A percentile compares a stretch with the other conserved stretches of the same genome.
Conservation (phyloP, 2,113 vertebrate species). For the Chinchilla lanigera region DNA sequence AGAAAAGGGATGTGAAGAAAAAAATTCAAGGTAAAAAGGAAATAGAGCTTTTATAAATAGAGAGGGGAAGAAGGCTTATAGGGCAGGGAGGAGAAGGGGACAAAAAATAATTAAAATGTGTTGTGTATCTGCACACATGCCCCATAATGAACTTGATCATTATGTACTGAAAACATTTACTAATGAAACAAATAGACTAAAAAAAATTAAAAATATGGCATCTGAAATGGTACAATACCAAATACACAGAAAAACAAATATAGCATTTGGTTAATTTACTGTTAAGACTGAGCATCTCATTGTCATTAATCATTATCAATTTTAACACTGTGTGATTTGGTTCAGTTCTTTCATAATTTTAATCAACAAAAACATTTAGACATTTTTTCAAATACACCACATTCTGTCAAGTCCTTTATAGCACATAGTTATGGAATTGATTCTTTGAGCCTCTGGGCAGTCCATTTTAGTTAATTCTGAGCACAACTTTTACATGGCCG, state of each 20-base stretch:
- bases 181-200: neutral
- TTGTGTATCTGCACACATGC: neutral
- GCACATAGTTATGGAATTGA: neutral
- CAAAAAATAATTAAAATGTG: neutral
- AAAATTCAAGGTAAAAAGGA: neutral
- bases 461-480: constrained; percentile 24
- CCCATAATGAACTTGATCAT: neutral
- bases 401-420: constrained; percentile 6
- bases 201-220: neutral
- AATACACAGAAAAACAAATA: neutral
- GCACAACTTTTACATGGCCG: neutral
- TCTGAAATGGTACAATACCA: neutral
- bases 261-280: neutral
- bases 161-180: neutral
- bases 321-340: neutral
- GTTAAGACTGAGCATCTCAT: neutral
- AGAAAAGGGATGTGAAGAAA: neutral
- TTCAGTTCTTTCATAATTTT: neutral
- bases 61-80: neutral
- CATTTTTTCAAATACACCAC: neutral
- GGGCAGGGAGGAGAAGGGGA: too few species aligned
- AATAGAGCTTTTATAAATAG: neutral
- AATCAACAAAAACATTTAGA: constrained; percentile 8
- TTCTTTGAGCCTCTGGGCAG: neutral
- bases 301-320: constrained; percentile 10